Evolutionary conservation across 2,888 invertebrate species (phyloP).

Genomic region (Nemotelus nigrinus): DNA sequence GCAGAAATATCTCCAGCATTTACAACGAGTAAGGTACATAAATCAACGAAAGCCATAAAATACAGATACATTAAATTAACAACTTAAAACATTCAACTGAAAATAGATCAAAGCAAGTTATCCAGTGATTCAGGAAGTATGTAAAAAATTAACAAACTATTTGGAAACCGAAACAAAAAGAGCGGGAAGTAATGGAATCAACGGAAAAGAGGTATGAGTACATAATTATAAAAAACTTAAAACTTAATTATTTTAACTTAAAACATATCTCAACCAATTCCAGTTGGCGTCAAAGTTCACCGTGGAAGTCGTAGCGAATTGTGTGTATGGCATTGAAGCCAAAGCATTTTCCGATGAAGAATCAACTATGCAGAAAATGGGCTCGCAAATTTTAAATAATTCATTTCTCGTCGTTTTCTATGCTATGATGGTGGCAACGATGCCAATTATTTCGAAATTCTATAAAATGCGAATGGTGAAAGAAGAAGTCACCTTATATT

Average conservation of each 20-base stretch:
- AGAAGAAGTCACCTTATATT: slow-evolving; percentile 50
- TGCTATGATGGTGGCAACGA: slow-evolving; percentile 38
- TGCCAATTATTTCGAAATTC: slow-evolving; percentile 52
- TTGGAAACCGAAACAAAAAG: slow-evolving; percentile 27
- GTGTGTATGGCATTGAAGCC: slow-evolving; percentile 60
- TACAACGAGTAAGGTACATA: slow-evolving; percentile 65
- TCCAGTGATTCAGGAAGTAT: slow-evolving; percentile 38
- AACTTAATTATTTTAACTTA: not conserved
- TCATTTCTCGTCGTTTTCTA: slow-evolving; percentile 38
- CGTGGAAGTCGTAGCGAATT: slow-evolving; percentile 56
- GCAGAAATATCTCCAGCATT: slow-evolving; percentile 67
- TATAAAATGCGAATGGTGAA: slow-evolving; percentile 48
- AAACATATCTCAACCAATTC: not conserved
- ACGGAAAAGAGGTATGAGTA: slow-evolving; percentile 57
- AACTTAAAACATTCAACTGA: slow-evolving; percentile 50
- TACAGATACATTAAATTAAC: slow-evolving; percentile 45
- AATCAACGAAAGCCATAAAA: not conserved
- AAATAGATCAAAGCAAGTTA: slow-evolving; percentile 38
- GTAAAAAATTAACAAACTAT: slow-evolving; percentile 23
- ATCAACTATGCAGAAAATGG: slow-evolving; percentile 48
- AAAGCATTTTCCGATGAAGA: slow-evolving; percentile 53
- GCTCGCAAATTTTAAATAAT: slow-evolving; percentile 45
- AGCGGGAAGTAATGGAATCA: slow-evolving; percentile 51
- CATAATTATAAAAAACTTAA: not conserved
- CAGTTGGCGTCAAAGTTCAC: slow-evolving; percentile 58